Conservation (phyloP, 2,113 vertebrate species). For the Gila orcuttii region DNA sequence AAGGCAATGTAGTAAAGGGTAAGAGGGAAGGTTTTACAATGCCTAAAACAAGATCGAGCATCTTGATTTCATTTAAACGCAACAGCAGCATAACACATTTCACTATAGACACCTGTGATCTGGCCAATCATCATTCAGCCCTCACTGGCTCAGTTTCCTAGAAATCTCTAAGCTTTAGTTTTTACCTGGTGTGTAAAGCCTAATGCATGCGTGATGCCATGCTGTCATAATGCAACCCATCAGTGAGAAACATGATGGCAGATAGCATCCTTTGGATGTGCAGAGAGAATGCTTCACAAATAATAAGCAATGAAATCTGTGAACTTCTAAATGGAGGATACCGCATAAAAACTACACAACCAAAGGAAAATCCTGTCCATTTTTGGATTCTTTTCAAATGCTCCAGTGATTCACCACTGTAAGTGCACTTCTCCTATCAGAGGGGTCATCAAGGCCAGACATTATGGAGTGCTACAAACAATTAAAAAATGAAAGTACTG, state of each 20-base stretch:
- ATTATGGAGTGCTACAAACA: not conserved
- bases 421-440: slow-evolving; percentile 6
- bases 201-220: not conserved
- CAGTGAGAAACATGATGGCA: not conserved
- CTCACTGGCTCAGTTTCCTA: slow-evolving; percentile 19
- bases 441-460: not conserved
- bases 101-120: slow-evolving; percentile 26
- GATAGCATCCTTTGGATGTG: not conserved
- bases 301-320: not conserved
- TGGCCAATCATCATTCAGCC: slow-evolving; percentile 31
- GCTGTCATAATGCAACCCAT: slow-evolving; percentile 17
- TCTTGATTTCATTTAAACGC: too few relatives aligned
- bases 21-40: too few relatives aligned
- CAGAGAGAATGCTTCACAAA: not conserved
- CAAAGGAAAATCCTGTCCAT: not conserved
- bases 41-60: too few relatives aligned
- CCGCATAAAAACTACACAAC: not conserved
- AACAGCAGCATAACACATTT: not conserved
- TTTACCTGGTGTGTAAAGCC: slow-evolving; percentile 38
- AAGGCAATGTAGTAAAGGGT: not conserved
- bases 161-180: slow-evolving; percentile 43
- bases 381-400: not conserved
- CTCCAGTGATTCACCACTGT: not conserved
- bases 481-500: not conserved
- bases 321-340: not conserved